These are phyloP conservation scores for Anadara kagoshimensis DNA, from an alignment of 1,140 invertebrate genomes.

Conservation along the genomic window DNA sequence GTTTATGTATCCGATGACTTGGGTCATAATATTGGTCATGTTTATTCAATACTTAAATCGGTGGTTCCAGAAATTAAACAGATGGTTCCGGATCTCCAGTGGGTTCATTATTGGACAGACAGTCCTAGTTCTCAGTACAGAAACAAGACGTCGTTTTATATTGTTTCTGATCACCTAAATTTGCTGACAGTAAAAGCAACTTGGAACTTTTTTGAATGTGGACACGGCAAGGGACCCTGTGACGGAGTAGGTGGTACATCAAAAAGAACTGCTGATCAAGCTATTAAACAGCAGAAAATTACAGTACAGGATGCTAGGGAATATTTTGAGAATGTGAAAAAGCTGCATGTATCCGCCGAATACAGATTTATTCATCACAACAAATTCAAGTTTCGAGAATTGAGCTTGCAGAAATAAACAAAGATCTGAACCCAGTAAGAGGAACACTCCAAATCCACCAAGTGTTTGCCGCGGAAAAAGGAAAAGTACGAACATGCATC, in stretches of 20 bases:
- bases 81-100: constrained; percentile 4
- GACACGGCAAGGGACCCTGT: constrained; percentile 20
- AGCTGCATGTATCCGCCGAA: background rate
- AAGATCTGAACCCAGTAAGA: too few species aligned
- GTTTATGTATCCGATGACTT: constrained; percentile 31
- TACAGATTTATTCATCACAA: background rate
- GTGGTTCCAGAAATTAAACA: constrained; percentile 23
- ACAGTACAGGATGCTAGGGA: background rate
- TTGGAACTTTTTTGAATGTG: constrained; percentile 25
- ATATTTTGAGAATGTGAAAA: background rate
- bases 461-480: too few species aligned
- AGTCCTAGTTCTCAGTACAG: constrained; percentile 41
- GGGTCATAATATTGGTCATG: constrained; percentile 19
- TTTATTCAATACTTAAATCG: constrained; percentile 25
- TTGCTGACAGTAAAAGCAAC: constrained; percentile 1
- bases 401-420: too few species aligned
- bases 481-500: too few species aligned
- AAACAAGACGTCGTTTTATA: constrained; percentile 34
- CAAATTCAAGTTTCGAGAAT: too few species aligned
- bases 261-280: constrained; percentile 28
- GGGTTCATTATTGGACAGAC: constrained; percentile 43
- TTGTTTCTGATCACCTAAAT: constrained; percentile 18
- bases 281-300: constrained; percentile 4
- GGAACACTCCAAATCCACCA: too few species aligned
- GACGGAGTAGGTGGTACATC: constrained; percentile 32